phyloP scores from a whole-genome alignment of 92 coral and sea anemone species.

The Chrysogorgia sp. region DNA sequence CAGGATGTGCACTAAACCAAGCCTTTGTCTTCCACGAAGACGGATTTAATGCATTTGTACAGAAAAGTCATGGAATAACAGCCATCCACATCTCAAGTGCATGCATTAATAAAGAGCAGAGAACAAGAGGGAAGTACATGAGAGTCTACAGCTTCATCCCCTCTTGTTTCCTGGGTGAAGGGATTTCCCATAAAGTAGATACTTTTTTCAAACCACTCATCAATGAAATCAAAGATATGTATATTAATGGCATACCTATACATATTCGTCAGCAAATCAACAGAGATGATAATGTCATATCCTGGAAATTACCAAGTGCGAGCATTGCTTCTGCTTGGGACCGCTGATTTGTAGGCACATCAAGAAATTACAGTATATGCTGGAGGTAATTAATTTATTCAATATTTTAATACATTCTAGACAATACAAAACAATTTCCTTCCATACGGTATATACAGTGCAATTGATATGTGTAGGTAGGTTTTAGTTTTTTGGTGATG shows the following conservation, averaged over 20 bases:
- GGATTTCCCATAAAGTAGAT: constrained; percentile 68
- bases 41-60: constrained; percentile 63
- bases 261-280: constrained; percentile 27
- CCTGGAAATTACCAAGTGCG: constrained; percentile 62
- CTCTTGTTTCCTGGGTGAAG: constrained; percentile 55
- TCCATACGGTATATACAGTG: background rate
- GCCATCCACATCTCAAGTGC: constrained; percentile 60
- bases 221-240: constrained; percentile 63
- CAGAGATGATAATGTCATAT: constrained; percentile 5
- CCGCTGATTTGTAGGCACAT: constrained; percentile 71
- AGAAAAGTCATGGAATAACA: constrained; percentile 60
- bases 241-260: constrained; percentile 54
- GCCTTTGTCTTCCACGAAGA: constrained; percentile 64
- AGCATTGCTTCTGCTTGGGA: constrained; percentile 62
- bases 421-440: background rate
- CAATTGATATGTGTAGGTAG: background rate
- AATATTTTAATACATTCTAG: background rate
- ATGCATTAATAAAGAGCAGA: constrained; percentile 47
- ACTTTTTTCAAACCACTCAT: constrained; percentile 67
- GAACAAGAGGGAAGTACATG: constrained; percentile 48
- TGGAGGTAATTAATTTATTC: constrained; percentile 53
- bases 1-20: constrained; percentile 60
- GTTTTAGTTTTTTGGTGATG: background rate
- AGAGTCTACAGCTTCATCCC: constrained; percentile 54
- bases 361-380: constrained; percentile 66